phyloP scores from a whole-genome alignment of 2,888 invertebrate species.

The Amphipyra berbera region DNA sequence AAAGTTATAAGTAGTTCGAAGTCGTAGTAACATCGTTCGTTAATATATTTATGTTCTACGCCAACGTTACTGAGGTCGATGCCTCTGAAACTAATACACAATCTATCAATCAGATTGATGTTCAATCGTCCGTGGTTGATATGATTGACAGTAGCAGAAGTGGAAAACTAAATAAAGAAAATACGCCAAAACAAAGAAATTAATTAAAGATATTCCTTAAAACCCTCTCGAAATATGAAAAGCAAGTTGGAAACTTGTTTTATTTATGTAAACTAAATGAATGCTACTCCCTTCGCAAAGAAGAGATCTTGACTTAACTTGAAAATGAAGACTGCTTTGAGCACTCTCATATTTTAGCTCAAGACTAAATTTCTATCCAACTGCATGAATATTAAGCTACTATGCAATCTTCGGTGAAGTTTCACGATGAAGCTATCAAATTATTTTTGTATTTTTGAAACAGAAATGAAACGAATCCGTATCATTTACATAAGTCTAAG shows the following conservation, averaged over 20 bases:
- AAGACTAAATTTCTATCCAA: slow-evolving; percentile 34
- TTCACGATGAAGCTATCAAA: slow-evolving; percentile 26
- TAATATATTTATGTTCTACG: slow-evolving; percentile 43
- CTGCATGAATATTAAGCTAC: slow-evolving; percentile 51
- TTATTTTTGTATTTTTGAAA: slow-evolving; percentile 5
- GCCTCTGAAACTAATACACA: slow-evolving; percentile 46
- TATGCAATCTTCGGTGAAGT: slow-evolving; percentile 47
- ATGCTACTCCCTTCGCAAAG: slow-evolving; percentile 29
- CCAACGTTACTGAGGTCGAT: slow-evolving; percentile 49
- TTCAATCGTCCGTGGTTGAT: slow-evolving; percentile 38
- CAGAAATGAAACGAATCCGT: slow-evolving; percentile 10
- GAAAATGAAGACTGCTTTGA: slow-evolving; percentile 48
- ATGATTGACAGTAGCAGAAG: slow-evolving; percentile 53
- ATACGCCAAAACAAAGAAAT: slow-evolving; percentile 17
- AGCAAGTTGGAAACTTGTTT: slow-evolving; percentile 14
- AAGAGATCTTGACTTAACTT: slow-evolving; percentile 47
- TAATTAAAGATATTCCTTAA: slow-evolving; percentile 6
- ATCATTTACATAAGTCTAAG: slow-evolving; percentile 36
- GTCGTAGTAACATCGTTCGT: slow-evolving; percentile 38
- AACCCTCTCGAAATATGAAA: slow-evolving; percentile 5
- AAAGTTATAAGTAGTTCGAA: slow-evolving; percentile 31
- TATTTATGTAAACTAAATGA: slow-evolving; percentile 31
- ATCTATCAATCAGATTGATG: slow-evolving; percentile 52
- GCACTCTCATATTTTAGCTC: slow-evolving; percentile 38
- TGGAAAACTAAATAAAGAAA: slow-evolving; percentile 18